A percentile compares a stretch with the other conserved stretches of the same genome.
phyloP scores from a whole-genome alignment of 1,140 invertebrate genomes.

The Meloidogyne chitwoodi region DNA sequence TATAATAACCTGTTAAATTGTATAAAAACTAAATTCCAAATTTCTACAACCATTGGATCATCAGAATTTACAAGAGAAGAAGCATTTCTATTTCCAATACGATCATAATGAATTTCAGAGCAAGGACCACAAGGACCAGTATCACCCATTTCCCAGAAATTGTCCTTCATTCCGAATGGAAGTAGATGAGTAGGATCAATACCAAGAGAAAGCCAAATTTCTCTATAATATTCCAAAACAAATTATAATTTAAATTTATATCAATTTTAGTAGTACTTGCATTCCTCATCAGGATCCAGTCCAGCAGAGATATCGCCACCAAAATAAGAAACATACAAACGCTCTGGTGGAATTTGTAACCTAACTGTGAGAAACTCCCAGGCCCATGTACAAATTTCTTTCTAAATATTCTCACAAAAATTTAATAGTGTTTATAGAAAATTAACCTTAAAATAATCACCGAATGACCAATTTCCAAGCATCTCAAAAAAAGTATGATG shows the following conservation, averaged over 20 bases:
- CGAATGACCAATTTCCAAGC: conserved; percentile 99
- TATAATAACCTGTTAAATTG: conserved; percentile 88
- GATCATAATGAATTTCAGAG: conserved; percentile 94
- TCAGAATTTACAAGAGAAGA: conserved; percentile 91
- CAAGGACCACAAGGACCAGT: conserved; percentile 98
- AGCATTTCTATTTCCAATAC: conserved; percentile 77
- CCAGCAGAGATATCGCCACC: conserved; percentile 79
- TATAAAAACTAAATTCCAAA: conserved; percentile 99
- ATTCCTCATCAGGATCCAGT: conserved; percentile 86
- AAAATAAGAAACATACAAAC: conserved; percentile 97
- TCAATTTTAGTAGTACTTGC: conserved; percentile 64
- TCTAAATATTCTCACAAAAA: conserved; percentile 63
- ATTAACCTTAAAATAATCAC: conserved; percentile 90
- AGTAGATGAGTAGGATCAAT: conserved; percentile 72
- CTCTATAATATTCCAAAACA: conserved; percentile 27
- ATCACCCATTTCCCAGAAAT: conserved; percentile 99
- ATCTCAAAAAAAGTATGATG: conserved; percentile 99
- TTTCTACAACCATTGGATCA: conserved; percentile 96
- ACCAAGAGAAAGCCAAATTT: conserved; percentile 76
- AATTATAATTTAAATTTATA: background rate
- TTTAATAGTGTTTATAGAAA: background rate
- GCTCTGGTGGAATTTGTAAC: conserved; percentile 72
- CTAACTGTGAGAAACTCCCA: conserved; percentile 89
- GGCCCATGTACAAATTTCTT: conserved; percentile 91
- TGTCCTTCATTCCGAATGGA: conserved; percentile 96